Base-by-base conservation (phyloP, 1,140 invertebrate species). In the Eriocheir sinensis region DNA sequence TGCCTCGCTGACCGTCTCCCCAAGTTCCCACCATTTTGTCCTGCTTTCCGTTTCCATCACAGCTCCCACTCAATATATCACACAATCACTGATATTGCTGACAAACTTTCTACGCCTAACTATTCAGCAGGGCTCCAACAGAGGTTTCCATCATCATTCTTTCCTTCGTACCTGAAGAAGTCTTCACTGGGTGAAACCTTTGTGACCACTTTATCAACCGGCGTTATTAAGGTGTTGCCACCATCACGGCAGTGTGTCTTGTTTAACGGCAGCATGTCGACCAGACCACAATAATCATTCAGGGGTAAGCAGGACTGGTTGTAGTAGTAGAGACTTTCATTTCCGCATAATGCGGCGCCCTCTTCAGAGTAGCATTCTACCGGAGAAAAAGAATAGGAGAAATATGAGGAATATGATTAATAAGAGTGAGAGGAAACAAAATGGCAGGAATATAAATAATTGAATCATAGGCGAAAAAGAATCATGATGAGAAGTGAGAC, bases 151-250 rank as follows among this genome's bases (percentile, higher is more conserved):
- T 53, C 17, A 38, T 41, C 0, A 40, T 32, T 38, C 72, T 21
- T 21, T 85, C 15, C 30, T 9, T n/a, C 34, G 17, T 60, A 89
- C 85, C 85, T 79, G 60, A 94, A 94, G 60, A 79, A 94, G 34
- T 94, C 93, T 21, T 94, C 93, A 44, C 86, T 89, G 32, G 93
- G n/a, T 17, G 93, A 89, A 0, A 94, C 81, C 60, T 60, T 93
- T 9, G 2, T 17, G 34, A 93, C 34, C 0, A 53, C 36, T 3
- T 21, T 48, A 3, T 83, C 34, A 40, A n/a, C 60, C 1, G 80
- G 8, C 30, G 40, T 85, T 27, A 53, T n/a, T 17, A n/a, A 41
- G 41, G 79, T 53, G 34, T 92, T 79, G 0, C 21, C 17, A 12
- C 60, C 30, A 38, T 89, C 32, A 60, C 81, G 60, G n/a, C 93